Conservation (phyloP, 2,888 invertebrate species). For the Drosophila melanosoma region DNA sequence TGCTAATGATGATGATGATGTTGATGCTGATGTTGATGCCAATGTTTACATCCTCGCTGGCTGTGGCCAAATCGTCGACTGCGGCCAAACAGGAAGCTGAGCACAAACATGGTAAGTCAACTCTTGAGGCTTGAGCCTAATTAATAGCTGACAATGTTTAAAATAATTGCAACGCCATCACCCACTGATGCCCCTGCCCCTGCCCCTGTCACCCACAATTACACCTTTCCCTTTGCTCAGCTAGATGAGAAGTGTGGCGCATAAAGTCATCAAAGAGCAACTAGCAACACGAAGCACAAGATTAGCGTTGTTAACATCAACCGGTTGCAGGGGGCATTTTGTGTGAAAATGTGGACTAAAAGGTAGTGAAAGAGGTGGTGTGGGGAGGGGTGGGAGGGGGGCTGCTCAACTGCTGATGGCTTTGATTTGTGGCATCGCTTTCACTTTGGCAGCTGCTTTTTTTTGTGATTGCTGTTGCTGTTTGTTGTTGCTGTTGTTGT, state of each 20-base stretch:
- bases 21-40: conserved; percentile 27
- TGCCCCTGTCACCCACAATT: not conserved
- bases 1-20: conserved; percentile 38
- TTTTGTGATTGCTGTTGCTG: conserved; percentile 20
- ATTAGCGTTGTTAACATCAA: conserved; percentile 37
- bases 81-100: conserved; percentile 54
- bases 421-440: conserved; percentile 77
- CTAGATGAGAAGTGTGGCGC: conserved; percentile 56
- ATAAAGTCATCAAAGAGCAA: conserved; percentile 30
- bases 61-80: conserved; percentile 42
- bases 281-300: conserved; percentile 21
- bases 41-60: conserved; percentile 26
- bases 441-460: conserved; percentile 60
- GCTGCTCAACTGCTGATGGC: conserved; percentile 35
- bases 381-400: not conserved
- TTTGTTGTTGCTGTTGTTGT: conserved; percentile 6
- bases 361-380: not conserved
- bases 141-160: conserved; percentile 18
- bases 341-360: not conserved
- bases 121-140: not conserved
- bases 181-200: not conserved
- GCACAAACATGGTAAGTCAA: conserved; percentile 64
- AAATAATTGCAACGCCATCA: not conserved
- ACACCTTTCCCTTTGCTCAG: conserved; percentile 8
- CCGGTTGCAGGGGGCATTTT: conserved; percentile 41